Conservation (phyloP, 2,888 invertebrate genomes). For the Sylvicola cinctus region DNA sequence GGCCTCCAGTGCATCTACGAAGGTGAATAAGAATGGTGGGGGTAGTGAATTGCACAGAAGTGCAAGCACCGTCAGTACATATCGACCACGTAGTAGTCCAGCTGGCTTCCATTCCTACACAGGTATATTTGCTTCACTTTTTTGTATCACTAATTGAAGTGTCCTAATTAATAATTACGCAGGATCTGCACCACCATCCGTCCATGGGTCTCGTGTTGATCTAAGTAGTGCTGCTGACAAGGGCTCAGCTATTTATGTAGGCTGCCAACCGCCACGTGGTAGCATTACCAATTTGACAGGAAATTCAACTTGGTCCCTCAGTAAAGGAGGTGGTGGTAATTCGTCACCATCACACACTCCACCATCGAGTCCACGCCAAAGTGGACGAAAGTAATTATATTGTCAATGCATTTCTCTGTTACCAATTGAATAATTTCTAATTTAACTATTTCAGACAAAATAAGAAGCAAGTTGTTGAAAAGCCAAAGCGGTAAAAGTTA, state of each 20-base stretch:
- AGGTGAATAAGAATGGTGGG: background rate
- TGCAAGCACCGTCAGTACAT: constrained; percentile 17
- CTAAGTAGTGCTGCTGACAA: constrained; percentile 34
- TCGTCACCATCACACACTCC: constrained; percentile 4
- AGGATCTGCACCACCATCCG: constrained; percentile 53
- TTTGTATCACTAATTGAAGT: background rate
- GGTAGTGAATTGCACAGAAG: constrained; percentile 13
- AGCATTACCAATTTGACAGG: constrained; percentile 7
- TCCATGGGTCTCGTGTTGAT: constrained; percentile 50
- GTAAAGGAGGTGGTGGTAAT: no score
- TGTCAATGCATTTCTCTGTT: background rate
- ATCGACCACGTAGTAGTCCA: constrained; percentile 55
- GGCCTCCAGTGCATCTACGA: constrained; percentile 3
- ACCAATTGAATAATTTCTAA: background rate
- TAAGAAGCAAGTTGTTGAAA: no score
- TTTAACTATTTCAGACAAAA: no score
- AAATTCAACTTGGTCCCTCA: constrained; percentile 16
- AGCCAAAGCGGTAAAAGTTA: no score
- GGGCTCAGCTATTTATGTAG: constrained; percentile 38
- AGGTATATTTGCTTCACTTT: constrained; percentile 18
- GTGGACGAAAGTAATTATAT: background rate
- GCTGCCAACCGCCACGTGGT: constrained; percentile 23
- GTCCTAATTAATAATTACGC: constrained; percentile 3
- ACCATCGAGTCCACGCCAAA: background rate
- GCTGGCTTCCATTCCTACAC: constrained; percentile 61